Evolutionary conservation across 2,797 vertebrate species (phyloP).

Genomic region (Poeciliopsis gracilis): DNA sequence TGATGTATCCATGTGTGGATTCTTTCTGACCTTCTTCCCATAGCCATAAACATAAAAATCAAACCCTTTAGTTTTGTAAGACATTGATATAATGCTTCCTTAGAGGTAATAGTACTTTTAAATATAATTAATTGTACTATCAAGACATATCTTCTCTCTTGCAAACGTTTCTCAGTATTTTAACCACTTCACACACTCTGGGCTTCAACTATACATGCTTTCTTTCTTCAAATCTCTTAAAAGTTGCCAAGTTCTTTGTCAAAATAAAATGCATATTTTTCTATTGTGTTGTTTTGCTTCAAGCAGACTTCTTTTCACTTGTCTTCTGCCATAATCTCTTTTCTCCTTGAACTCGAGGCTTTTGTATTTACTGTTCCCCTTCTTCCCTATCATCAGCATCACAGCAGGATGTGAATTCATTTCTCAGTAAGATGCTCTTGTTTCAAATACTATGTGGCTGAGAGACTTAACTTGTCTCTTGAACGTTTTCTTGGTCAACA

Average conservation of each 20-base stretch:
- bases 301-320: not conserved
- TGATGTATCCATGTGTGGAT: not conserved
- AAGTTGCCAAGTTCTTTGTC: not conserved
- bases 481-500: slow-evolving; percentile 16
- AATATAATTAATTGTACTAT: not conserved
- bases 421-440: not conserved
- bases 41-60: not conserved
- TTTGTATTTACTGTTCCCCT: not conserved
- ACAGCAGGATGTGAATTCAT: not conserved
- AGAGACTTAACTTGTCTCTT: not conserved
- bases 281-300: slow-evolving; percentile 3
- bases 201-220: not conserved
- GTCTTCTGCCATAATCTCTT: slow-evolving; percentile 12
- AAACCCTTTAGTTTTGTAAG: not conserved
- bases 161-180: not conserved
- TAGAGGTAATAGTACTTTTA: not conserved
- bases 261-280: not conserved
- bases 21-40: not conserved
- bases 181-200: not conserved
- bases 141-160: not conserved
- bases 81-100: not conserved
- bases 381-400: slow-evolving; percentile 16
- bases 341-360: slow-evolving; percentile 14
- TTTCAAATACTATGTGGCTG: not conserved
- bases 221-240: not conserved